Evolutionary conservation across 1,140 invertebrate species (phyloP).

Genomic region (Dermatophagoides farinae): DNA sequence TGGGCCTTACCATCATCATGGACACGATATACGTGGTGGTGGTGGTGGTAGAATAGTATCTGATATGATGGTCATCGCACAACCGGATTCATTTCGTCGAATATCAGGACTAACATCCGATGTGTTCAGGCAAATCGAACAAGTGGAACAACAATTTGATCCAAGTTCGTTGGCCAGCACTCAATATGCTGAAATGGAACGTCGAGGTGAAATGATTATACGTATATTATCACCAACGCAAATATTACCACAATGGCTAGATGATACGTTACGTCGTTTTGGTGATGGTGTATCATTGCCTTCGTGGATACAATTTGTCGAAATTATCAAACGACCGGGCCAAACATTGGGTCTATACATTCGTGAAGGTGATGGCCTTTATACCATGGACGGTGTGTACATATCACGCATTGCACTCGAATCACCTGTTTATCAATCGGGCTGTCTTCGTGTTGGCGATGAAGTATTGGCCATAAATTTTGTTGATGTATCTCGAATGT

Average conservation of each 20-base stretch:
- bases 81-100: constrained; percentile 58
- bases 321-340: constrained; percentile 95
- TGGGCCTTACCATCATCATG: neutral
- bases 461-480: constrained; percentile 94
- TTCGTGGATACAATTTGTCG: constrained; percentile 64
- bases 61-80: constrained; percentile 64
- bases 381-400: constrained; percentile 84
- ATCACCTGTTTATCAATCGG: constrained; percentile 85
- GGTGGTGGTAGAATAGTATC: constrained; percentile 25
- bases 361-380: constrained; percentile 80
- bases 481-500: constrained; percentile 91
- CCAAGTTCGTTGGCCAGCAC: constrained; percentile 51
- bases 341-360: constrained; percentile 96
- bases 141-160: constrained; percentile 81
- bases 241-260: constrained; percentile 58
- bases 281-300: constrained; percentile 14
- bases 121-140: constrained; percentile 87
- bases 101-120: constrained; percentile 81
- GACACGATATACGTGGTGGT: too few species aligned
- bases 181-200: constrained; percentile 68
- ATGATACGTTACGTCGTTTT: constrained; percentile 29
- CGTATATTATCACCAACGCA: constrained; percentile 52
- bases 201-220: constrained; percentile 80
- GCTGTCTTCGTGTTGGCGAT: constrained; percentile 88
- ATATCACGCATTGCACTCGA: constrained; percentile 93